These are phyloP conservation scores for Daboia siamensis DNA, from an alignment of 2,113 vertebrate species.

Conservation along the genomic window DNA sequence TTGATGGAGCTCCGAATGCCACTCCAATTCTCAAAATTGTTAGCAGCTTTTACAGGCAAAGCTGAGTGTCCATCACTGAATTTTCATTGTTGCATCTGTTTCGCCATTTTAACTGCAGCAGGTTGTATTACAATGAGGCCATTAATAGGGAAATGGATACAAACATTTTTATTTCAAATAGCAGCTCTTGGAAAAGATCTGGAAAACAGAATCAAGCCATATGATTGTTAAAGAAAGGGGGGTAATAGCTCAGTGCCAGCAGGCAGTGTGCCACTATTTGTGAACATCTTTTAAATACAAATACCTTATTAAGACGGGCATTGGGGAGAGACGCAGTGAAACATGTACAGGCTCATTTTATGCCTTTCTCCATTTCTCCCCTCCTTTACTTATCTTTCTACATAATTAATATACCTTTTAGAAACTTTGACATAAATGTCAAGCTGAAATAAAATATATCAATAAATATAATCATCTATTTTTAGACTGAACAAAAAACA, in stretches of 20 bases:
- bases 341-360: slow-evolving; percentile 41
- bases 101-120: slow-evolving; percentile 74
- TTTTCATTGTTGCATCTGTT: slow-evolving; percentile 79
- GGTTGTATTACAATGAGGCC: slow-evolving; percentile 70
- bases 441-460: slow-evolving; percentile 67
- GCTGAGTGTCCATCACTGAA: slow-evolving; percentile 77
- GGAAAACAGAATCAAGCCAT: slow-evolving; percentile 73
- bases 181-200: slow-evolving; percentile 69
- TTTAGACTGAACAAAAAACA: slow-evolving; percentile 48
- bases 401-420: slow-evolving; percentile 70
- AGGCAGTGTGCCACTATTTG: slow-evolving; percentile 61
- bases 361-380: not conserved
- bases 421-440: slow-evolving; percentile 71
- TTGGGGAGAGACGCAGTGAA: not conserved
- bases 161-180: slow-evolving; percentile 77
- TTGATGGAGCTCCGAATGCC: slow-evolving; percentile 69
- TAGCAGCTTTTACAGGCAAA: slow-evolving; percentile 75
- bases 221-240: slow-evolving; percentile 61
- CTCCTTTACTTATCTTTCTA: not conserved
- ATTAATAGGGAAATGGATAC: slow-evolving; percentile 73
- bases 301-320: slow-evolving; percentile 32
- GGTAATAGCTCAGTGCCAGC: slow-evolving; percentile 46
- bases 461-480: slow-evolving; percentile 73
- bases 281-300: slow-evolving; percentile 64
- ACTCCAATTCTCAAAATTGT: slow-evolving; percentile 70